Base-by-base conservation (phyloP, 2,797 vertebrate genomes). In the Fundulus diaphanus region DNA sequence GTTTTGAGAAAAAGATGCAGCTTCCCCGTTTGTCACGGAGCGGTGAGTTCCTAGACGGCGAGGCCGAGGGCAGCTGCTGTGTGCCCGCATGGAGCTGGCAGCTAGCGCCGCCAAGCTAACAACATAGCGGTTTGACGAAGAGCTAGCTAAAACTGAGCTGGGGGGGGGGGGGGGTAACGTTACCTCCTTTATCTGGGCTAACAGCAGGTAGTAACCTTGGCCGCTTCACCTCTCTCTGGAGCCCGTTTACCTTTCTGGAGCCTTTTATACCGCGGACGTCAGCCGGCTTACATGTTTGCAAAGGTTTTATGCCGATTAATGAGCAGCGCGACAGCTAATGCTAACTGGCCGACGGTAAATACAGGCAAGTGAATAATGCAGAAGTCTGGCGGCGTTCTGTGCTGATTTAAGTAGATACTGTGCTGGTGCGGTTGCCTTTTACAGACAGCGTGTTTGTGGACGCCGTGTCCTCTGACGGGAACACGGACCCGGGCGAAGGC, bases 41-140 rank as follows among this genome's bases (percentile, higher is more conserved):
- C 70, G 22, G 92, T 92, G 84, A 92, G 92, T 93, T 82, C 74
- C 15, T 73, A 2, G n/a, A 7, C 40, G 67, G 16, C 5, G 37
- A 59, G 46, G n/a, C 0, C 0, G 9, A n/a, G n/a, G n/a, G n/a
- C n/a, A n/a, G n/a, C n/a, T n/a, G n/a, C n/a, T n/a, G n/a, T n/a
- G n/a, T n/a, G n/a, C n/a, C n/a, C n/a, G n/a, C n/a, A n/a, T 0
- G 29, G 69, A 40, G 65, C 31, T 22, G 12, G 24, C 44, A 8
- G 22, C 33, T 48, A 1, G 46, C 46, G 22, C 40, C 37, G 90
- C 90, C 88, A 92, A 77, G 92, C 90, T 93, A 92, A 66, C 8
- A 42, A n/a, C 35, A 87, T 33, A 54, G 57, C 77, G 20, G 5
- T 59, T 72, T n/a, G n/a, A n/a, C 68, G 72, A 56, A 66, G 37